Percentiles rank a stretch among this genome's conserved stretches.
Evolutionary conservation across 2,113 vertebrate species (phyloP).

Genomic region (Corythoichthys haematopterus): DNA sequence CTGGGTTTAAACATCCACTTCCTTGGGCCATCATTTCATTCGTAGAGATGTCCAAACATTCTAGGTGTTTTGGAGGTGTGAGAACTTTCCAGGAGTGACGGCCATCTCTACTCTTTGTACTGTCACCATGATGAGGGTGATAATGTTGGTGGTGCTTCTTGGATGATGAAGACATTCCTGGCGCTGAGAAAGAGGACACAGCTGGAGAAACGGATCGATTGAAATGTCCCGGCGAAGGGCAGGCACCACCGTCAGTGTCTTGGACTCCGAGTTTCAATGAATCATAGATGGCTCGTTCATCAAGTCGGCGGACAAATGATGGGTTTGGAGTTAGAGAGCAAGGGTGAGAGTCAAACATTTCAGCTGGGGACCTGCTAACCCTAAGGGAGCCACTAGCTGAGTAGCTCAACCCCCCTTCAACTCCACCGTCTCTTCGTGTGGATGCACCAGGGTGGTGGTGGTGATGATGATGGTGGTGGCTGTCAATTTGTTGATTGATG

Average conservation of each 20-base stretch:
- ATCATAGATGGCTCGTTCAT: constrained; percentile 92
- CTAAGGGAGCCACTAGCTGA: constrained; percentile 58
- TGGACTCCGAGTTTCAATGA: constrained; percentile 86
- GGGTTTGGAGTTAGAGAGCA: constrained; percentile 75
- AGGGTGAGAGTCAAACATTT: constrained; percentile 79
- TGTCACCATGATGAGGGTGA: constrained; percentile 62
- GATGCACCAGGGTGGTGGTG: constrained; percentile 78
- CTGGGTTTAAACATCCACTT: constrained; percentile 66
- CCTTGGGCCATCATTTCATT: constrained; percentile 62
- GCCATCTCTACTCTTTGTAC: constrained; percentile 61
- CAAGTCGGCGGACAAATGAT: constrained; percentile 79
- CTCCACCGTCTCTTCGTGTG: constrained; percentile 67
- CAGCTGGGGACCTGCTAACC: constrained; percentile 67
- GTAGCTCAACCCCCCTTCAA: constrained; percentile 67
- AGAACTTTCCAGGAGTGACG: constrained; percentile 90
- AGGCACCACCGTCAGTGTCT: constrained; percentile 71
- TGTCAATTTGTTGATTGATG: constrained; percentile 96
- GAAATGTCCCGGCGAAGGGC: constrained; percentile 68
- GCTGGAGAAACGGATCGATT: constrained; percentile 69
- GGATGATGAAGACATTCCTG: constrained; percentile 55
- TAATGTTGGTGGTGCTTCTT: constrained; percentile 71
- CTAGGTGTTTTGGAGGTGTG: constrained; percentile 81
- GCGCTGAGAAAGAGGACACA: constrained; percentile 69
- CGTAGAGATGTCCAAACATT: constrained; percentile 73
- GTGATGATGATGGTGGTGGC: constrained; percentile 69